Percentiles rank a stretch among this genome's conserved stretches.
These are phyloP conservation scores for Diprion similis DNA, from an alignment of 1,140 invertebrate genomes.

Conservation along the genomic window DNA sequence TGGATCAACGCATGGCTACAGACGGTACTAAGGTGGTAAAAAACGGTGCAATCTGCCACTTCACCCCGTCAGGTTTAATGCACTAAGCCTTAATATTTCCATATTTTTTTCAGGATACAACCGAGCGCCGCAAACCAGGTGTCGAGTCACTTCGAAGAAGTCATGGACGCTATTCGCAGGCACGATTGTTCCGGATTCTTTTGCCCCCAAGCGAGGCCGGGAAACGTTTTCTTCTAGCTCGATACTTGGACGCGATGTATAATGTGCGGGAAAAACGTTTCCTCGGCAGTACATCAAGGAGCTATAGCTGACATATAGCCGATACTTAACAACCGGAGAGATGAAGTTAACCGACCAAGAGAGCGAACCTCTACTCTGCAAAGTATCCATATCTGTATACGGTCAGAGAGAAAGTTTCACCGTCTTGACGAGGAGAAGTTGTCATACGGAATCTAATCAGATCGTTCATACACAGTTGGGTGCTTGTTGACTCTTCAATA, in stretches of 20 bases:
- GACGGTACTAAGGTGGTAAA: too few species aligned
- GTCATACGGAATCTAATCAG: neutral
- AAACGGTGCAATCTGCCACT: too few species aligned
- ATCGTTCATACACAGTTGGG: neutral
- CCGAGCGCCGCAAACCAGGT: constrained; percentile 61
- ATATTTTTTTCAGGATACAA: constrained; percentile 62
- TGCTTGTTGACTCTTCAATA: neutral
- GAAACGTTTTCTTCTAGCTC: constrained; percentile 41
- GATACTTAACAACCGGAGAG: neutral
- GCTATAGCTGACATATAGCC: neutral
- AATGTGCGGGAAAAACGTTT: neutral
- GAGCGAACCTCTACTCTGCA: neutral
- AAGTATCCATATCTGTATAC: neutral
- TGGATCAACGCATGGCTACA: too few species aligned
- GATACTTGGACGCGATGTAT: neutral
- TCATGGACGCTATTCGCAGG: constrained; percentile 66
- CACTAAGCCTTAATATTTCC: too few species aligned
- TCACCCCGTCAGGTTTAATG: too few species aligned
- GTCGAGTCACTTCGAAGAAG: constrained; percentile 65
- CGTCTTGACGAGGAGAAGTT: neutral
- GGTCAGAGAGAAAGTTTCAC: neutral
- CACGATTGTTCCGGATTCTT: constrained; percentile 66
- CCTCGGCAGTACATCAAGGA: neutral
- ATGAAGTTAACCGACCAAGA: neutral
- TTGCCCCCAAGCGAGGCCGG: constrained; percentile 54